A percentile compares a stretch with the other conserved stretches of the same genome.
These are phyloP conservation scores for Triplophysa siluroides DNA, from an alignment of 2,113 vertebrate species.

Conservation along the genomic window DNA sequence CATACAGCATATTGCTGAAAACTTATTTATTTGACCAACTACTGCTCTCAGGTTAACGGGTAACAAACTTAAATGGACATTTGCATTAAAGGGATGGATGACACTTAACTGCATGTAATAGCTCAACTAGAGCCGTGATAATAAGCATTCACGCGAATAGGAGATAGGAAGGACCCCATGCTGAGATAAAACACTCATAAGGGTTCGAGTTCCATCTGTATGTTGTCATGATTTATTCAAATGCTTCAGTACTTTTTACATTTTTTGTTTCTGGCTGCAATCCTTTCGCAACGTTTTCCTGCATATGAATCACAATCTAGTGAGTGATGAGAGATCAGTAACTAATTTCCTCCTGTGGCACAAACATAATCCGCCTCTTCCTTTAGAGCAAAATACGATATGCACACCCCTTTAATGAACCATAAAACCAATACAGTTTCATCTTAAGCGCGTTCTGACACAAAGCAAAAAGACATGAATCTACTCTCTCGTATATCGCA, in stretches of 20 bases:
- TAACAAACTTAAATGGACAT: neutral
- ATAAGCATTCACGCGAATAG: constrained; percentile 14
- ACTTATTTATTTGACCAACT: neutral
- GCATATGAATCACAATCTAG: neutral
- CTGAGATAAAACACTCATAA: constrained; percentile 55
- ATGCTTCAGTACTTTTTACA: constrained; percentile 24
- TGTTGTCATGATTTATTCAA: constrained; percentile 55
- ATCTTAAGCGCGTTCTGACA: neutral
- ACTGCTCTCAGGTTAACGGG: neutral
- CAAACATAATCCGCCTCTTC: constrained; percentile 14
- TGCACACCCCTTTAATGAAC: constrained; percentile 25
- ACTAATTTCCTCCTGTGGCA: constrained; percentile 18
- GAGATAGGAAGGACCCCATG: constrained; percentile 42
- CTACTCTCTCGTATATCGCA: neutral
- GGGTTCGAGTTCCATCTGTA: constrained; percentile 43
- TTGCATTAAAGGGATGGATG: neutral
- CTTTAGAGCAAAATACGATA: constrained; percentile 29
- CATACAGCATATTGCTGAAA: neutral
- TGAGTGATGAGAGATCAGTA: constrained; percentile 7
- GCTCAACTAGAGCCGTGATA: constrained; percentile 3
- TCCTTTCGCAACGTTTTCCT: neutral
- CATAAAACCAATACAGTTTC: constrained; percentile 24
- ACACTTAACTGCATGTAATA: neutral
- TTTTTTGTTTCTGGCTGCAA: constrained; percentile 38
- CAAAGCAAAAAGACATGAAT: neutral